These are phyloP conservation scores for Argya squamiceps DNA, from an alignment of 2,797 vertebrate genomes.

Conservation along the genomic window DNA sequence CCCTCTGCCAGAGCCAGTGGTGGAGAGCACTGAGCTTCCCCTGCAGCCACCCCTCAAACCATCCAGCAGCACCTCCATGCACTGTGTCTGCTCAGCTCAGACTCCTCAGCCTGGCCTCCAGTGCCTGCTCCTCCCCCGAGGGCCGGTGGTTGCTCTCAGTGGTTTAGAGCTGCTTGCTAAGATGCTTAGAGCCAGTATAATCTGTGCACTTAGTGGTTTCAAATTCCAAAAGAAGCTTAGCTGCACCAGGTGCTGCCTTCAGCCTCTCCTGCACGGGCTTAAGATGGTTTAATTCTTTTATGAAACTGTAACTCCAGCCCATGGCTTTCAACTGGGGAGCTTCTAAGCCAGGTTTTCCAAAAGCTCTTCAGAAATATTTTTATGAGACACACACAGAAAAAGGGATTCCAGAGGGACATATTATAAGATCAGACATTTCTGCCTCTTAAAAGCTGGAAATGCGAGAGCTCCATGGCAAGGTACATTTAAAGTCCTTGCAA, in stretches of 20 bases:
- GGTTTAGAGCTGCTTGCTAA: not conserved
- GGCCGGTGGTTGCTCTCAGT: not conserved
- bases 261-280: not conserved
- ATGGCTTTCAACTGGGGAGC: not conserved
- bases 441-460: not conserved
- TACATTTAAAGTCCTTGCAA: not conserved
- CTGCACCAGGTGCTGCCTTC: not conserved
- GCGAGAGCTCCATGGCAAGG: not conserved
- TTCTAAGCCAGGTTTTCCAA: not conserved
- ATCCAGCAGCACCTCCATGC: not conserved
- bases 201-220: not conserved
- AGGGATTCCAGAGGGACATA: not conserved
- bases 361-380: not conserved
- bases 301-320: not conserved
- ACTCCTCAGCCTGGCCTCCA: not conserved
- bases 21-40: not conserved
- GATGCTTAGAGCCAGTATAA: not conserved
- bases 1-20: not conserved
- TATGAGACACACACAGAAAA: not conserved
- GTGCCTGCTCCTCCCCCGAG: not conserved
- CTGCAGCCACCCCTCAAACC: not conserved
- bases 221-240: conserved; percentile 14
- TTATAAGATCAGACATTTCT: not conserved
- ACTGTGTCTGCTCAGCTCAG: not conserved
- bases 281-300: not conserved